These are phyloP conservation scores for Cotesia chilonis DNA, from an alignment of 1,140 invertebrate species.

Conservation along the genomic window DNA sequence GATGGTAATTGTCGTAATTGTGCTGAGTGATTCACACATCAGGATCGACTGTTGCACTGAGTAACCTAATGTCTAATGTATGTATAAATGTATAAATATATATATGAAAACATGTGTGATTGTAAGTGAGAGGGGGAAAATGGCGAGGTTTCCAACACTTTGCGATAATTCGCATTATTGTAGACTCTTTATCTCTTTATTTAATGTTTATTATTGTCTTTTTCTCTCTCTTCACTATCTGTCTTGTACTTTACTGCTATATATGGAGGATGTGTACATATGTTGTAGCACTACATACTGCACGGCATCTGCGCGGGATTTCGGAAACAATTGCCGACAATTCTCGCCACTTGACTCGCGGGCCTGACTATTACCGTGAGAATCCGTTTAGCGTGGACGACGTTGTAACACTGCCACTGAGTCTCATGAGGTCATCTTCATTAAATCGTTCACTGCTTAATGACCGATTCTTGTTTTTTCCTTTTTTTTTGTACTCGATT, in stretches of 20 bases:
- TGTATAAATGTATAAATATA: not conserved
- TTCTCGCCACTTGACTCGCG: conserved; percentile 66
- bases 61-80: conserved; percentile 8
- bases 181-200: conserved; percentile 31
- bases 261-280: not conserved
- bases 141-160: not conserved
- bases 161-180: conserved; percentile 25
- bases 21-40: conserved; percentile 67
- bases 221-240: not conserved
- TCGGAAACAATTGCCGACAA: conserved; percentile 68
- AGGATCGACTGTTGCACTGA: conserved; percentile 48
- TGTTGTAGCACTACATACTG: conserved; percentile 16
- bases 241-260: conserved; percentile 19
- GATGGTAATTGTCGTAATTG: conserved; percentile 64
- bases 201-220: conserved; percentile 19
- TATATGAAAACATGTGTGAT: not conserved
- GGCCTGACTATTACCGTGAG: conserved; percentile 65
- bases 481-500: conserved; percentile 37
- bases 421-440: conserved; percentile 65
- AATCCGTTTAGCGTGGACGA: conserved; percentile 59
- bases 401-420: conserved; percentile 47
- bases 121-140: no score
- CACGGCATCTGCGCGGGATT: conserved; percentile 64
- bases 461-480: conserved; percentile 65
- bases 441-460: conserved; percentile 66